Evolutionary conservation across 1,140 invertebrate genomes (phyloP).

Genomic region (Aphaenogaster floridana): DNA sequence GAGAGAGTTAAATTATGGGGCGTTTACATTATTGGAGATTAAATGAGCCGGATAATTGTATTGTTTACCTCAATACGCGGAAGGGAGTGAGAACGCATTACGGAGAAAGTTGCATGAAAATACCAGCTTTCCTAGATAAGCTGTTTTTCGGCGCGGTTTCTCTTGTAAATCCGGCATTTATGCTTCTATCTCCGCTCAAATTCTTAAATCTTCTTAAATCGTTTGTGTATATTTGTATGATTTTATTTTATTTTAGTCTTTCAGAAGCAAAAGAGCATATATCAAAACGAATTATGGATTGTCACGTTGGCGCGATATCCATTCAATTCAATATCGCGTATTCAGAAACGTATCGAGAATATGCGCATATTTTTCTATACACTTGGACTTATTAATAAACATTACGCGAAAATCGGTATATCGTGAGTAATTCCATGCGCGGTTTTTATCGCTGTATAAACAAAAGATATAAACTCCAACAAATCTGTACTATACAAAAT

Average conservation of each 20-base stretch:
- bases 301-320: slow-evolving; percentile 57
- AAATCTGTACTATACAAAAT: slow-evolving; percentile 24
- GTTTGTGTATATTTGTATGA: not conserved
- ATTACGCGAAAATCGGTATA: slow-evolving; percentile 59
- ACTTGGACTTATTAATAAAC: slow-evolving; percentile 62
- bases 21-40: slow-evolving; percentile 58
- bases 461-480: slow-evolving; percentile 32
- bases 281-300: slow-evolving; percentile 57
- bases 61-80: slow-evolving; percentile 48
- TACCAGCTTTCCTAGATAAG: not conserved
- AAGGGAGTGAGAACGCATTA: slow-evolving; percentile 8
- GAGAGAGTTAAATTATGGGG: slow-evolving; percentile 47
- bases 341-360: slow-evolving; percentile 50
- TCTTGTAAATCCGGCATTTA: slow-evolving; percentile 11
- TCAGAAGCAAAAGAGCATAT: not conserved
- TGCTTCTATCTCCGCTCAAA: not conserved
- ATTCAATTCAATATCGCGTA: slow-evolving; percentile 58
- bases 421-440: slow-evolving; percentile 44
- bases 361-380: slow-evolving; percentile 59
- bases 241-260: slow-evolving; percentile 41
- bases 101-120: slow-evolving; percentile 8
- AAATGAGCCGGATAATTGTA: slow-evolving; percentile 57
- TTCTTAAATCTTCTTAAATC: slow-evolving; percentile 15
- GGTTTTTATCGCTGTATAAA: slow-evolving; percentile 50
- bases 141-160: not conserved